Evolutionary conservation across 1,140 invertebrate species (phyloP), one percentile per base, ranked within the genome.

Genomic region (Panagrolaimus sp.): DNA sequence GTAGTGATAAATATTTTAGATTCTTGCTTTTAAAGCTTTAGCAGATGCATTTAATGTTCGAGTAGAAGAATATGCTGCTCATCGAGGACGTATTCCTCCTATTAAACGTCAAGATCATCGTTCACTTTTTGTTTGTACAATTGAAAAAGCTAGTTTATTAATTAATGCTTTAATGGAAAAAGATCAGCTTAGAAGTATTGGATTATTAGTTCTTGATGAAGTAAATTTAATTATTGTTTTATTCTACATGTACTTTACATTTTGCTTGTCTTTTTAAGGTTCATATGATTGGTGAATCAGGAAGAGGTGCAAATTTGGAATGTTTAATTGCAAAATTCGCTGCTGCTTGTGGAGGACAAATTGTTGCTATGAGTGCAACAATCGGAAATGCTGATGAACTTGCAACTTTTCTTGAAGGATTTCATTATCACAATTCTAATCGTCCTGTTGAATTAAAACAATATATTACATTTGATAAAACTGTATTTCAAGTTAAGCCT

Each of bases 331-430:
- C 91, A 1, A 96, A 94, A 85, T 83, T 93, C 4, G 66, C 85
- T 44, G 67, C 58, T n/a, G 64, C 66, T 58, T 69, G 65, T 52
- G 21, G 21, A 5, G 26, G 52, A 28, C 93, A 95, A 83, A 90
- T 97, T 67, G 88, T 97, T 63, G 93, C 92, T 10, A 97, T 97
- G 93, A 96, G 92, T 86, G 94, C 94, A 0, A 98, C 95, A 0
- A 90, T 98, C 75, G 93, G 91, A 68, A 97, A 96, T 84, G 86
- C 96, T 14, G 76, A 88, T 0, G 91, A 96, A 81, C 82, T 83
- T 17, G 70, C 78, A 46, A 75, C 66, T 21, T 88, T 87, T 76
- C 72, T 88, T 2, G 76, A 84, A 32, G 94, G 93, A 4, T 88
- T 92, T 63, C 83, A 92, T 1, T 96, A 90, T 78, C 87, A 88